Base-by-base conservation (phyloP, 2,797 vertebrate species). In the Simalia tracyae region DNA sequence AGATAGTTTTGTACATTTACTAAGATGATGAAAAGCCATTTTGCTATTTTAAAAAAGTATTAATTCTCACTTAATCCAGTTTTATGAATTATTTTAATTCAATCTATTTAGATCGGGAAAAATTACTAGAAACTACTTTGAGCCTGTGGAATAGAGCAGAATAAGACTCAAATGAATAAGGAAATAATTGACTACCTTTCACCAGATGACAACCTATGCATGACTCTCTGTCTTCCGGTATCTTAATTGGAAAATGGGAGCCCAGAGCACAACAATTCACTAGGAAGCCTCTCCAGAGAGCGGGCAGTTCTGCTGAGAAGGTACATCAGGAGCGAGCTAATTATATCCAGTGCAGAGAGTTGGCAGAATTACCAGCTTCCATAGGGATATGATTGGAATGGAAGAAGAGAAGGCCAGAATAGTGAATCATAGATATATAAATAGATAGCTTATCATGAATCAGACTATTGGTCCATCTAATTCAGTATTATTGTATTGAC, bases 281-380 rank as follows among this genome's bases (percentile, higher is more conserved):
- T 60, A 86, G 42, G 57, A 86, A 86, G 85, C 85, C 85, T 86
- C 85, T 36, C 57, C 56, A 86, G 85, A 86, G 85, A 59, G 86
- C 8, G 59, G 42, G 12, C 22, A 88, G 26, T 88, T 88, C 14
- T 88, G 87, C 36, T 63, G 87, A 88, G 36, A 46, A 88, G 26
- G 36, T 88, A 42, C 36, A 42, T 60, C 85, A 60, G 31, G 86
- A 46, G 11, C 15, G 60, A 87, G 57, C 57, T 50, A 64, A 46
- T 54, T 46, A 56, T 66, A n/a, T 68, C 88, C 6, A 89, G 28
- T 56, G 26, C 63, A 89, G 15, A 56, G 28, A 56, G 8, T 72
- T 68, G 88, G 50, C 50, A 72, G 15, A 68, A 63, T 87, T 63
- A 36, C 59, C 60, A 26, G 11, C 59, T 61, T 28, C 22, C n/a